Evolutionary conservation across 2,797 vertebrate species (phyloP), one percentile per base, ranked within the genome.

Genomic region (Spinus pinus): DNA sequence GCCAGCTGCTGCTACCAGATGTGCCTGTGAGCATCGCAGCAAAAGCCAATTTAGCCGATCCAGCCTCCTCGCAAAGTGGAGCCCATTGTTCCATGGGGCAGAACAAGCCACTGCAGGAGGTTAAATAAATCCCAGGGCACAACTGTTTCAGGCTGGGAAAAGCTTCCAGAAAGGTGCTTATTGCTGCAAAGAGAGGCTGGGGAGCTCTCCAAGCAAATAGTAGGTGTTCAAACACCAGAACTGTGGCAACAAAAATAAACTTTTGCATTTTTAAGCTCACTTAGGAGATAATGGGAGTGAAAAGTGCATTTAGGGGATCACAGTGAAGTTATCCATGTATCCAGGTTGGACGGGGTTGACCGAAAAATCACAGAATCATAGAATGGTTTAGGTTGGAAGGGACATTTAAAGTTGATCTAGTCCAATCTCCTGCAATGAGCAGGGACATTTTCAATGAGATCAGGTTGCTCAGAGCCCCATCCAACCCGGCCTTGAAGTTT

Each of bases 1-100:
- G 94, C 94, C 96, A 93, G 86, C 41, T 88, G 86, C 17, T 82
- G 69, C 72, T 69, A 28, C 81, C 89, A 82, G 81, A 95, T 95
- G 79, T 83, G 92, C 50, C 75, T 65, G 44, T 61, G 61, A 96
- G 69, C 69, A 39, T 88, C 8, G 0, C 74, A 81, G 91, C 81
- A 79, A 24, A 46, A 61, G 62, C 60, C 86, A 61, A 56, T 41
- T 39, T 57, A 74, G 75, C 28, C 1, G 0, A 72, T 5, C 12
- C 65, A 49, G 58, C 20, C 75, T 19, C 25, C 69, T 89, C 2
- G 0, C 74, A 86, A 83, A 91, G 35, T 7, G 0, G 35, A 67
- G 69, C 15, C 61, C 66, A 10, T 78, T 91, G 79, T 83, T 74
- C 1, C 0, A 35, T 5, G 46, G 37, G 72, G 20, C 79, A 83